phyloP scores from a whole-genome alignment of 2,797 vertebrate species.

The Urosaurus nigricauda region DNA sequence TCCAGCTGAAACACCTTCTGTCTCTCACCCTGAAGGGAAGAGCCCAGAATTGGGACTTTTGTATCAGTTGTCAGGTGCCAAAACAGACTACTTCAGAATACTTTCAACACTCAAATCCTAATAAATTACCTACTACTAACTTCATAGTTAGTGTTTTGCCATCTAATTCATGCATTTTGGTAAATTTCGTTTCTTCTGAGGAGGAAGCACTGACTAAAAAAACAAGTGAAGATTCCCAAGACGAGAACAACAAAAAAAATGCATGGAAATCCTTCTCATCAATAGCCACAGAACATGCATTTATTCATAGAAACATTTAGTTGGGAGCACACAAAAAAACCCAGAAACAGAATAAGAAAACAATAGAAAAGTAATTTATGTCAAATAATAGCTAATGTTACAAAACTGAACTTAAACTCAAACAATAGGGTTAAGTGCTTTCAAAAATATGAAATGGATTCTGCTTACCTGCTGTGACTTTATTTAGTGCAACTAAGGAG shows the following conservation, averaged over 20 bases:
- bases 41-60: background rate
- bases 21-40: background rate
- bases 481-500: slow-evolving; percentile 95
- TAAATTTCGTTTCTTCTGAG: background rate
- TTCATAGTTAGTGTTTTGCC: background rate
- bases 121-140: background rate
- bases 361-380: background rate
- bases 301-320: background rate
- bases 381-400: background rate
- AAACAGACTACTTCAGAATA: background rate
- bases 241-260: background rate
- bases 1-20: background rate
- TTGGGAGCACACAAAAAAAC: background rate
- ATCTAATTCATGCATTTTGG: background rate
- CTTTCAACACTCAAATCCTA: background rate
- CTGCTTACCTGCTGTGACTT: slow-evolving; percentile 95
- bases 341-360: background rate
- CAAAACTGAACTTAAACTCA: background rate
- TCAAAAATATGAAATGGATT: background rate
- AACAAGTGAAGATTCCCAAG: background rate
- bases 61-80: background rate
- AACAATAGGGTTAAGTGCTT: background rate
- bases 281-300: background rate
- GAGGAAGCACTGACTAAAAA: background rate
- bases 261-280: background rate